Conservation (phyloP, 2,888 invertebrate genomes). For the Scrobipalpa atriplicella region DNA sequence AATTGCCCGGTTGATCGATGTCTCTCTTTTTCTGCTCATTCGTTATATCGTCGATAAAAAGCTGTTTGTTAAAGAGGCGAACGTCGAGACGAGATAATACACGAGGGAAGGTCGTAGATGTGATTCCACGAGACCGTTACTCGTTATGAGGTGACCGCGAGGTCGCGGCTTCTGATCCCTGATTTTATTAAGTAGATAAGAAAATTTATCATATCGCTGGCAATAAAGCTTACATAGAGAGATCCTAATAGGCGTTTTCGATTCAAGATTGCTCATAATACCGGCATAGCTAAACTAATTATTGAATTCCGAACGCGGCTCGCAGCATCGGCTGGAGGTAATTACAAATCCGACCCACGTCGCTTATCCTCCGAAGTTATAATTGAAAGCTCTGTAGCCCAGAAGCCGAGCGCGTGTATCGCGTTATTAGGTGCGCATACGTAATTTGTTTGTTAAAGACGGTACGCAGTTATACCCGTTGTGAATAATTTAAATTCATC, state of each 20-base stretch:
- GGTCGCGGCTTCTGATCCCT: constrained; percentile 23
- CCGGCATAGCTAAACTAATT: constrained; percentile 64
- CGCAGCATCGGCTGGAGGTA: constrained; percentile 59
- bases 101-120: constrained; percentile 15
- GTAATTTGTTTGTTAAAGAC: constrained; percentile 83
- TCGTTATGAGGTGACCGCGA: constrained; percentile 15
- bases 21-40: constrained; percentile 51
- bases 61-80: constrained; percentile 33
- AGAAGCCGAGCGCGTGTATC: constrained; percentile 71
- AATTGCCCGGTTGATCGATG: constrained; percentile 59
- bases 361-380: constrained; percentile 74
- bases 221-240: constrained; percentile 1
- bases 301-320: constrained; percentile 51
- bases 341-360: constrained; percentile 68
- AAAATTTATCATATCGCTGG: constrained; percentile 18
- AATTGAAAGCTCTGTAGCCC: constrained; percentile 76
- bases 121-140: constrained; percentile 9
- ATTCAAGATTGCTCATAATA: constrained; percentile 58
- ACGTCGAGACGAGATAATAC: constrained; percentile 27
- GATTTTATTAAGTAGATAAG: constrained; percentile 16
- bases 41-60: constrained; percentile 37
- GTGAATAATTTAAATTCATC: constrained; percentile 83
- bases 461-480: constrained; percentile 79
- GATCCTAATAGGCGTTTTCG: constrained; percentile 47
- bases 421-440: constrained; percentile 80